A percentile compares a stretch with the other conserved stretches of the same genome.
These are phyloP conservation scores for Xestia ashworthii DNA, from an alignment of 2,888 invertebrate species.

Conservation along the genomic window DNA sequence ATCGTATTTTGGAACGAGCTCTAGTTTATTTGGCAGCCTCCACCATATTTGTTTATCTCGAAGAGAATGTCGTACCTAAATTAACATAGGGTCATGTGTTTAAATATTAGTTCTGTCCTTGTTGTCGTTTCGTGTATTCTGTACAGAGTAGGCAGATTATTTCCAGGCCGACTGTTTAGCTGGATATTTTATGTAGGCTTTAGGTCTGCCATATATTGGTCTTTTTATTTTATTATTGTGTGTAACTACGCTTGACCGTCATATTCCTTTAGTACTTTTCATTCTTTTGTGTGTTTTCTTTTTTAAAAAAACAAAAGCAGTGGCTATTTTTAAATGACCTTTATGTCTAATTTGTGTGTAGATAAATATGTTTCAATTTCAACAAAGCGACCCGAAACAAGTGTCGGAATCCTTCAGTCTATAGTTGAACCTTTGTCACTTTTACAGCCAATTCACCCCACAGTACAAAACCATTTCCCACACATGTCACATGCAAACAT, in stretches of 20 bases:
- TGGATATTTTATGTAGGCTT: conserved; percentile 32
- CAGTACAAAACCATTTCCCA: conserved; percentile 22
- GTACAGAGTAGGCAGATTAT: conserved; percentile 35
- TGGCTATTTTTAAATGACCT: background rate
- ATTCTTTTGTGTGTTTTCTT: background rate
- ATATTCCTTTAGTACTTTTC: background rate
- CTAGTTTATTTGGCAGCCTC: conserved; percentile 55
- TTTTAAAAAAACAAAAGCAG: background rate
- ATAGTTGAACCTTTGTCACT: background rate
- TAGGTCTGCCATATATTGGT: conserved; percentile 23
- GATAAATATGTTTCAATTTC: background rate
- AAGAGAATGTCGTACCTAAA: conserved; percentile 48
- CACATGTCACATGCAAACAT: conserved; percentile 53
- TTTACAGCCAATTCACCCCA: conserved; percentile 22
- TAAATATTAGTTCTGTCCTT: conserved; percentile 54
- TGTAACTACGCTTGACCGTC: background rate
- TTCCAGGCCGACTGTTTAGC: conserved; percentile 27
- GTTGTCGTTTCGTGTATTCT: conserved; percentile 40
- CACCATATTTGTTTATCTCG: conserved; percentile 55
- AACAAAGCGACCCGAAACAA: background rate
- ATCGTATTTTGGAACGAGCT: conserved; percentile 41
- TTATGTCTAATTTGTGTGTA: background rate
- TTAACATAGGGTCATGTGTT: conserved; percentile 60
- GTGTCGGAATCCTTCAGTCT: background rate
- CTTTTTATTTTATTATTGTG: conserved; percentile 28